A percentile compares a stretch with the other conserved stretches of the same genome.
Evolutionary conservation across 2,888 invertebrate genomes (phyloP).

Genomic region (Germaria angustata): DNA sequence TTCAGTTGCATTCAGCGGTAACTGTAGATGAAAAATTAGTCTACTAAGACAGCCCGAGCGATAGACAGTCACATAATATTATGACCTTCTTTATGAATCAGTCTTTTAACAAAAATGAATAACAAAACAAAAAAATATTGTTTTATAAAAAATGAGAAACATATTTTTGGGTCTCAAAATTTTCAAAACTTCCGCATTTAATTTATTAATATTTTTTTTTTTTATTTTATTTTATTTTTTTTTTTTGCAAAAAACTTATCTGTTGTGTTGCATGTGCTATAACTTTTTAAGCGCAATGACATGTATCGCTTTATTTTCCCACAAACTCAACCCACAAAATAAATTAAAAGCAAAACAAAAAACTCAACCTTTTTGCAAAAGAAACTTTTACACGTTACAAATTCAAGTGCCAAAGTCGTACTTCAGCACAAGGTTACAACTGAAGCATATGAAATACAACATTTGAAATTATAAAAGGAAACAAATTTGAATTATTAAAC

Average conservation of each 20-base stretch:
- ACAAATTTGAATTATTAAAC: conserved; percentile 20
- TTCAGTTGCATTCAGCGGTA: too few relatives aligned
- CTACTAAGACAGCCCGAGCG: too few relatives aligned
- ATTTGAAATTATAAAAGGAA: conserved; percentile 3
- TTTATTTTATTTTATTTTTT: too few relatives aligned
- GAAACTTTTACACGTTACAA: conserved; percentile 4
- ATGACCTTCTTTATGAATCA: too few relatives aligned
- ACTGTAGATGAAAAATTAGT: too few relatives aligned
- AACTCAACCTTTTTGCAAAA: background rate
- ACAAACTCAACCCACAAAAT: background rate
- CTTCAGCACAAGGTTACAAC: conserved; percentile 49
- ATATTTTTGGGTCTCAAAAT: too few relatives aligned
- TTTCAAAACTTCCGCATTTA: background rate
- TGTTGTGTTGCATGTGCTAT: background rate
- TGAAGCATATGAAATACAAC: background rate
- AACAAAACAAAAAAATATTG: too few relatives aligned
- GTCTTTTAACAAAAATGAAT: too few relatives aligned
- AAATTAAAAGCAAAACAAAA: background rate
- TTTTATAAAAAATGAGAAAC: too few relatives aligned
- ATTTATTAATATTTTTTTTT: background rate
- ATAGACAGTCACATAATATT: too few relatives aligned
- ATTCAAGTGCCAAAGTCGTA: conserved; percentile 49
- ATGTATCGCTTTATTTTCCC: background rate
- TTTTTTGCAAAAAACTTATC: background rate
- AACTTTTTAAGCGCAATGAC: background rate